A percentile compares a stretch with the other conserved stretches of the same genome.
Evolutionary conservation across 2,797 vertebrate genomes (phyloP).

Genomic region (Podarcis siculus): DNA sequence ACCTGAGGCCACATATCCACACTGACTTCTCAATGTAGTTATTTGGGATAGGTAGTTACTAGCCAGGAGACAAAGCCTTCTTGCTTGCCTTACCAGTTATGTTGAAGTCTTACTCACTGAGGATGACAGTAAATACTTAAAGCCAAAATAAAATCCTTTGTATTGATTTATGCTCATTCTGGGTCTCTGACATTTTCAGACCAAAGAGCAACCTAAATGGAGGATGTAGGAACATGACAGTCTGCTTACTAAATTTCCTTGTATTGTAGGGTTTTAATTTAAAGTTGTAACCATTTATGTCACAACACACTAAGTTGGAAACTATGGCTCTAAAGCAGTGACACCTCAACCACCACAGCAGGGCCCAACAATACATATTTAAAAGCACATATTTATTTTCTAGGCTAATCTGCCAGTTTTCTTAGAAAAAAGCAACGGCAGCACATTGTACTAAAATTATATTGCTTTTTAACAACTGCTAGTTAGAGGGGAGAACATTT

Average conservation of each 20-base stretch:
- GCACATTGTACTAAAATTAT: background rate
- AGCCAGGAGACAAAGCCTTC: background rate
- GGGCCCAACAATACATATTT: constrained; percentile 2
- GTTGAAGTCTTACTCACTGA: background rate
- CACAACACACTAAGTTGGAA: background rate
- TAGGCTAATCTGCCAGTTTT: constrained; percentile 28
- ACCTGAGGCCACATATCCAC: too few species aligned
- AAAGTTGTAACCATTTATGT: background rate
- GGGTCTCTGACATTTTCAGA: background rate
- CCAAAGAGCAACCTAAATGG: background rate
- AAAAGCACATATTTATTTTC: constrained; percentile 16
- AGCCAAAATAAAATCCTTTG: background rate
- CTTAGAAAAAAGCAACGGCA: constrained; percentile 16
- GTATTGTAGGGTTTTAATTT: background rate
- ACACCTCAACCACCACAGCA: background rate
- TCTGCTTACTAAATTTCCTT: background rate
- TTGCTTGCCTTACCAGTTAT: background rate
- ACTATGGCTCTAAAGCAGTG: background rate
- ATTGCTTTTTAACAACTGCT: constrained; percentile 19
- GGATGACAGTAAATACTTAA: background rate
- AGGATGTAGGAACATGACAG: background rate
- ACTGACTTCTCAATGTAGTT: too few species aligned
- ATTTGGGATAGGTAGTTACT: too few species aligned
- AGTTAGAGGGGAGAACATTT: constrained; percentile 16
- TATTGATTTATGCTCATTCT: background rate